A percentile compares a stretch with the other conserved stretches of the same genome.
Conservation (phyloP, 2,113 vertebrate genomes). For the Proterorhinus semilunaris region DNA sequence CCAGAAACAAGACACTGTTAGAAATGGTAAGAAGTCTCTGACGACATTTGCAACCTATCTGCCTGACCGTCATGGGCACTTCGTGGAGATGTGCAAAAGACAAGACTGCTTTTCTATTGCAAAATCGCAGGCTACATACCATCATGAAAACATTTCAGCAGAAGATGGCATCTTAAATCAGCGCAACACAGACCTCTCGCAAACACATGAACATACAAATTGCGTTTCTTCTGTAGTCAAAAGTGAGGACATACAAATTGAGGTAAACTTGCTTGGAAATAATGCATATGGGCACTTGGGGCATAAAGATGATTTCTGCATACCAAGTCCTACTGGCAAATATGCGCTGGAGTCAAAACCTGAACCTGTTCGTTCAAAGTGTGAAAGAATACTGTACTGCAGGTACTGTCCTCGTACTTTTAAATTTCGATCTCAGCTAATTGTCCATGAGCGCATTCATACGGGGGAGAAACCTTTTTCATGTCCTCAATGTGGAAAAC, state of each 20-base stretch:
- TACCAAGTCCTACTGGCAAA: conserved; percentile 9
- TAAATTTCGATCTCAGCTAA: conserved; percentile 72
- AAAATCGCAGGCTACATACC: not conserved
- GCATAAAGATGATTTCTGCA: conserved; percentile 35
- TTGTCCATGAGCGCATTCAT: conserved; percentile 75
- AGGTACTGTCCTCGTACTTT: conserved; percentile 64
- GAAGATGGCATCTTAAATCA: not conserved
- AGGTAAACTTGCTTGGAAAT: conserved; percentile 18
- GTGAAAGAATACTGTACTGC: conserved; percentile 63
- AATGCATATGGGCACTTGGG: conserved; percentile 21
- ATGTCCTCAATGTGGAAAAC: conserved; percentile 71
- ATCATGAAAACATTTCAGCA: not conserved
- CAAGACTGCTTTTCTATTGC: not conserved
- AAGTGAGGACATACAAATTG: conserved; percentile 39
- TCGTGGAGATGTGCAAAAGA: not conserved
- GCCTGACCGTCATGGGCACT: not conserved
- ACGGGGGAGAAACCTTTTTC: conserved; percentile 76
- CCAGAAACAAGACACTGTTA: not conserved
- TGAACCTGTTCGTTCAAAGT: conserved; percentile 34
- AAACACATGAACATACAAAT: not conserved
- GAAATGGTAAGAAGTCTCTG: not conserved
- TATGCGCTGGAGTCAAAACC: not conserved
- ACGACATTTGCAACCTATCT: not conserved
- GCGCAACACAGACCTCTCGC: conserved; percentile 25
- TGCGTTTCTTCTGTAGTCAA: conserved; percentile 27